phyloP scores from a whole-genome alignment of 2,113 vertebrate genomes.

The Cisticola juncidis region DNA sequence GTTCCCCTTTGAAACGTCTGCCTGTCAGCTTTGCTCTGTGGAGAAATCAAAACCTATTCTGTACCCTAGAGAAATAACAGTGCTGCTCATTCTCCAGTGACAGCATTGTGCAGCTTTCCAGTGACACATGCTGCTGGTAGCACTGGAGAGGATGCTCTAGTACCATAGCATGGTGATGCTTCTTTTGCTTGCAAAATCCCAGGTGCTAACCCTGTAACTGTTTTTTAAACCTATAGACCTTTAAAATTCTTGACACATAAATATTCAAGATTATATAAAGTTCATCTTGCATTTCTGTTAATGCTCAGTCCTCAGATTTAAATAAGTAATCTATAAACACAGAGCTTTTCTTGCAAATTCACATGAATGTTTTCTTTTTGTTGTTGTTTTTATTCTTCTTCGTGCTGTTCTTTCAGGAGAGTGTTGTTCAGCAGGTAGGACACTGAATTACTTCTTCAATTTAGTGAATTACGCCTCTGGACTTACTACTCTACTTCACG shows the following conservation, averaged over 20 bases:
- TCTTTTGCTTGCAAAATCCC: not conserved
- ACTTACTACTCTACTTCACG: not conserved
- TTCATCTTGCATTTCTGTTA: not conserved
- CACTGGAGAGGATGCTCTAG: not conserved
- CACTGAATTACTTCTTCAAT: not conserved
- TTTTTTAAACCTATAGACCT: not conserved
- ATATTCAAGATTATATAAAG: not conserved
- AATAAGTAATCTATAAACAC: not conserved
- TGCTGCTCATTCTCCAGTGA: not conserved
- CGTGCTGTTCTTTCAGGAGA: not conserved
- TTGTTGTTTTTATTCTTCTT: not conserved
- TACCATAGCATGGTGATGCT: not conserved
- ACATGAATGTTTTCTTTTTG: not conserved
- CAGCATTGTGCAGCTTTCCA: not conserved
- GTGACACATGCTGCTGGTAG: not conserved
- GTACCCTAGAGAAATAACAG: not conserved
- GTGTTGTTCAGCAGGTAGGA: not conserved
- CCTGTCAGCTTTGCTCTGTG: not conserved
- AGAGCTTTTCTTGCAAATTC: not conserved
- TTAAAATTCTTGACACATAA: not conserved
- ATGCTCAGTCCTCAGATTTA: not conserved
- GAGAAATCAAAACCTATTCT: not conserved
- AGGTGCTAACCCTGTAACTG: rapidly evolving
- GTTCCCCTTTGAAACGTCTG: not conserved
- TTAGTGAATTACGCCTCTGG: not conserved